Evolutionary conservation across 1,140 invertebrate genomes (phyloP).

Genomic region (Nomia melanderi): DNA sequence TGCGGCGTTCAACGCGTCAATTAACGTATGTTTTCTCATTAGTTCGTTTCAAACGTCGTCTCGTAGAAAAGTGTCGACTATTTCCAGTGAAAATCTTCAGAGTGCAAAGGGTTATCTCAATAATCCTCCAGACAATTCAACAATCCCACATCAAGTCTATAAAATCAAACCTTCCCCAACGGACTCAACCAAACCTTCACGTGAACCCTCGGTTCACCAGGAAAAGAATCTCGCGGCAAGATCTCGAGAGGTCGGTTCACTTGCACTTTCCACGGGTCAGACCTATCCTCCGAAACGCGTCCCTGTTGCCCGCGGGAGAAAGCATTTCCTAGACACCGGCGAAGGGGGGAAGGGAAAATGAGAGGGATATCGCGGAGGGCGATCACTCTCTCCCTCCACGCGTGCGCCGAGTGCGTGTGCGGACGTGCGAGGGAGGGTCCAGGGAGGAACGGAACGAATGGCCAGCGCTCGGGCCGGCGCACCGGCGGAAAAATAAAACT

Average conservation of each 20-base stretch:
- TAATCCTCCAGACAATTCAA: no score
- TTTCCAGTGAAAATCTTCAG: no score
- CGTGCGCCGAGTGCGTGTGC: not conserved
- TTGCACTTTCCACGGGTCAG: conserved; percentile 60
- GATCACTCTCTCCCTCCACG: conserved; percentile 47
- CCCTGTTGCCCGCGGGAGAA: conserved; percentile 36
- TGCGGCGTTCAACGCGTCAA: no score
- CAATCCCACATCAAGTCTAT: no score
- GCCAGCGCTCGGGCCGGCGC: conserved; percentile 45
- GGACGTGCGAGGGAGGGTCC: conserved; percentile 39
- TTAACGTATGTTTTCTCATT: no score
- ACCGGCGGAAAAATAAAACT: conserved; percentile 61
- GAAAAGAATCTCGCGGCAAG: no score
- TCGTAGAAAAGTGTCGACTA: no score
- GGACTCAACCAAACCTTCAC: no score
- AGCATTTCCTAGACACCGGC: conserved; percentile 21
- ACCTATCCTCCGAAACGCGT: conserved; percentile 27
- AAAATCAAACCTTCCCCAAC: no score
- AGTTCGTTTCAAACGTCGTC: no score
- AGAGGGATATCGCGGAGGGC: conserved; percentile 35
- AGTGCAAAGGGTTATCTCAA: no score
- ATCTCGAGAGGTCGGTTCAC: conserved; percentile 49
- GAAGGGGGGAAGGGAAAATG: conserved; percentile 45
- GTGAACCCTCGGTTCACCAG: no score
- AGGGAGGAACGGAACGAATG: conserved; percentile 58